Base-by-base conservation (phyloP, 2,113 vertebrate genomes). In the Miniopterus natalensis region DNA sequence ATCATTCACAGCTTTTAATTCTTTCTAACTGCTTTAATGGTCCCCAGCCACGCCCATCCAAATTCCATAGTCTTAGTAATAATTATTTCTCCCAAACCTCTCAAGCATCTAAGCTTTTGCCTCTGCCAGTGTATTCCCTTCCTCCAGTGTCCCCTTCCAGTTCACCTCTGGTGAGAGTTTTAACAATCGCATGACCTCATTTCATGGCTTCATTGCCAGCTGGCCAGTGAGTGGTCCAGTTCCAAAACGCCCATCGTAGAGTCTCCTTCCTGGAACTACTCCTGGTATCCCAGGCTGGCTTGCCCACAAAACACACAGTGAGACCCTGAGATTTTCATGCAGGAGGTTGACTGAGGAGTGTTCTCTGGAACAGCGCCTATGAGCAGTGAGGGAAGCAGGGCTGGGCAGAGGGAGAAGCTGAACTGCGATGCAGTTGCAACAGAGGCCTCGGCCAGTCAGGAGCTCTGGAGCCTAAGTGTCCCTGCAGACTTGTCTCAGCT, bases 1-100 rank as follows among this genome's bases (percentile, higher is more conserved):
- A 63, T 83, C 47, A 86, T 53, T 59, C 36, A 75, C 21, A 15
- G 25, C 18, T 70, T 85, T 85, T 77, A 81, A 92, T 47, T 91
- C 80, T 91, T 93, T 88, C 96, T 91, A 61, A 80, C 51, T 71
- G 8, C 6, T 47, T 45, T 94, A 63, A 59, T 81, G 47, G 79
- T 53, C 29, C 47, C 45, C 59, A 83, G 79, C 8, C 78, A 75
- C 3, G 83, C 15, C 1, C 53, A 86, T 47, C 18, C 84, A 95
- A 93, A 71, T 77, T 75, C n/a, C 20, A 68, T 47, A 25, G 40
- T 71, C 53, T 21, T 96, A 74, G n/a, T 25, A 83, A 90, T 88
- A 84, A 77, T 83, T 63, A 81, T 51, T 89, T 95, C 23, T 78
- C 47, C 42, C 27, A 93, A 88, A 85, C 49, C 3, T 55, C 87